Percentiles rank a stretch among this genome's conserved stretches.
phyloP scores from a whole-genome alignment of 2,113 vertebrate genomes.

The Corythoichthys intestinalis region DNA sequence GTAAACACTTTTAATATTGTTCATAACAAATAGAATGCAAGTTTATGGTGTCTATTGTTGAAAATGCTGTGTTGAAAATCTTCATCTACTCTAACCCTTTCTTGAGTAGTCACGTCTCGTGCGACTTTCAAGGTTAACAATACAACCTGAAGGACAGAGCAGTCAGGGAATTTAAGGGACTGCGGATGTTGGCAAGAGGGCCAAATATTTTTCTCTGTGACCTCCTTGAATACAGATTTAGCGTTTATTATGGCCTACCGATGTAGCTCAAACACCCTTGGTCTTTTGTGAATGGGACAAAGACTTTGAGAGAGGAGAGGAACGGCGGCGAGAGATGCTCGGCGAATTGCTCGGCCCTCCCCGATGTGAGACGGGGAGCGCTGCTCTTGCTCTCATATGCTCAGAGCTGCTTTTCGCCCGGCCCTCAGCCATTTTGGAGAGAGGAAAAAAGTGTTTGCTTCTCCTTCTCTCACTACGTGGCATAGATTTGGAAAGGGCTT shows the following conservation, averaged over 20 bases:
- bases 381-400: conserved; percentile 50
- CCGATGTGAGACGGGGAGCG: conserved; percentile 61
- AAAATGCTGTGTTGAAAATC: neutral
- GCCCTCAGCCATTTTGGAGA: conserved; percentile 79
- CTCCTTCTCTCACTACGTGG: conserved; percentile 70
- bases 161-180: neutral
- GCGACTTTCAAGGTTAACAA: neutral
- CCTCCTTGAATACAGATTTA: conserved; percentile 32
- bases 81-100: neutral
- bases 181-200: conserved; percentile 24
- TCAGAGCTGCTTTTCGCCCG: conserved; percentile 60
- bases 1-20: neutral
- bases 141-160: neutral
- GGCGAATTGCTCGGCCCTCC: conserved; percentile 58
- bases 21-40: neutral
- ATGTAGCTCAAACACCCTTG: conserved; percentile 53
- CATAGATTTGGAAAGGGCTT: conserved; percentile 69
- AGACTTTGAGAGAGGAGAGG: conserved; percentile 61
- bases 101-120: neutral
- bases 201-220: conserved; percentile 30
- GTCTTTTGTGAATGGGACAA: conserved; percentile 65
- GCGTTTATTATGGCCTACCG: conserved; percentile 41
- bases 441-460: conserved; percentile 61
- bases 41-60: neutral
- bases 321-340: conserved; percentile 51